Base-by-base conservation (phyloP, 2,113 vertebrate species). In the Gavia stellata region DNA sequence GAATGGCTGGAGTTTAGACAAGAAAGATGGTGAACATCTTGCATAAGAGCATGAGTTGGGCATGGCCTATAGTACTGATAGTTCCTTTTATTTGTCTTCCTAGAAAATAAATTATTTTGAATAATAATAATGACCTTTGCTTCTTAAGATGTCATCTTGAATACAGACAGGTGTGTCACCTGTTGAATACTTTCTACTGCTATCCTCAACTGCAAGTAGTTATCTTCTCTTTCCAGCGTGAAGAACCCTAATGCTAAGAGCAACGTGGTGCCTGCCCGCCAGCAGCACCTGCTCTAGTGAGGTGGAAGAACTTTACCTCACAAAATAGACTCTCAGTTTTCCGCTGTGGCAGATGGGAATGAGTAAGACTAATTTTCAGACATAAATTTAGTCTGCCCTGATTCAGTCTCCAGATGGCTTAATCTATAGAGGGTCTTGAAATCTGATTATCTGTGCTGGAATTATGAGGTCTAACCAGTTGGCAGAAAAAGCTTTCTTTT, bases 361-460 rank as follows among this genome's bases (percentile, higher is more conserved):
- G 94, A 94, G 73, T 92, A 91, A 91, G 87, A 92, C 87, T 92
- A 90, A 94, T 96, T 96, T 95, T 92, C 78, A 86, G 84, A 31
- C 84, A 87, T 17, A 82, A 91, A 91, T 92, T 94, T 81, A 94
- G 93, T 61, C 44, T 68, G 73, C 42, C 88, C 67, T 95, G 88
- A 91, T 81, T 94, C 86, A 91, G 42, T 90, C 78, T 92, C 42
- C 86, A 92, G 86, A 80, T 11, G 0, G 78, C n/a, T 86, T 94
- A 91, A 92, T 86, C 91, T 82, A 89, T 9, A 63, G 78, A 89
- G 47, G 74, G 74, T 89, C 81, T 82, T 67, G 81, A 89, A 96
- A 94, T 95, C 89, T 96, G 89, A 93, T 97, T 91, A 94, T 65
- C 62, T 59, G 74, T 1, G 2, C 63, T 59, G 81, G 61, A 95